phyloP scores from a whole-genome alignment of 2,797 vertebrate genomes.

The Cyprinella venusta region DNA sequence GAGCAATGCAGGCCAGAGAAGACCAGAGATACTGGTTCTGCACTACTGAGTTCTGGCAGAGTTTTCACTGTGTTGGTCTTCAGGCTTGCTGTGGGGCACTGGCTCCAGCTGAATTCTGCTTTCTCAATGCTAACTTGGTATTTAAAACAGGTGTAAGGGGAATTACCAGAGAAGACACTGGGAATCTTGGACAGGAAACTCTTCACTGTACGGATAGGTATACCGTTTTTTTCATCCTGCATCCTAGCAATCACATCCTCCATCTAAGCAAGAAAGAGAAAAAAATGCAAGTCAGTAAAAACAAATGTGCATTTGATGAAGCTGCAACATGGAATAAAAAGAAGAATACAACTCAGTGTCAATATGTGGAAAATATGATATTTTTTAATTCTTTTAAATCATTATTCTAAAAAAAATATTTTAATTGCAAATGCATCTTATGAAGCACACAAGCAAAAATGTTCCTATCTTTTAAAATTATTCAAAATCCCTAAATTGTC shows the following conservation, averaged over 20 bases:
- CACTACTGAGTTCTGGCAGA: slow-evolving; percentile 38
- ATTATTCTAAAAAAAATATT: background rate
- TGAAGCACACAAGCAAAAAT: background rate
- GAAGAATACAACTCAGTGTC: background rate
- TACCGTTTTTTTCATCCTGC: slow-evolving; percentile 97
- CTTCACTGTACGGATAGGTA: slow-evolving; percentile 97
- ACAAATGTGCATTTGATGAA: background rate
- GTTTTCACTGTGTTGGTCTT: slow-evolving; percentile 27
- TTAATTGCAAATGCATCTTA: background rate
- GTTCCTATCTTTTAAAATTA: background rate
- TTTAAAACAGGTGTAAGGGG: slow-evolving; percentile 16
- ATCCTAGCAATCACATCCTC: slow-evolving; percentile 96
- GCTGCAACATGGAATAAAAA: background rate
- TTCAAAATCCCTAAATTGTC: background rate
- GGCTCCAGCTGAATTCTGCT: slow-evolving; percentile 28
- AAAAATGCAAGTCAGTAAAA: slow-evolving; percentile 6
- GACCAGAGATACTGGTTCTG: slow-evolving; percentile 23
- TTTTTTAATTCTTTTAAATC: background rate
- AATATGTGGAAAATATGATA: background rate
- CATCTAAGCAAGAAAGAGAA: slow-evolving; percentile 80
- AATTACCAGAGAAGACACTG: slow-evolving; percentile 97
- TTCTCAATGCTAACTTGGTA: slow-evolving; percentile 3
- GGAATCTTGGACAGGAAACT: slow-evolving; percentile 98
- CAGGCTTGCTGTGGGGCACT: slow-evolving; percentile 45
- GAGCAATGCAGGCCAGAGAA: slow-evolving; percentile 24